phyloP scores from a whole-genome alignment of 2,888 invertebrate genomes.

The Drosophila nigritarsus region DNA sequence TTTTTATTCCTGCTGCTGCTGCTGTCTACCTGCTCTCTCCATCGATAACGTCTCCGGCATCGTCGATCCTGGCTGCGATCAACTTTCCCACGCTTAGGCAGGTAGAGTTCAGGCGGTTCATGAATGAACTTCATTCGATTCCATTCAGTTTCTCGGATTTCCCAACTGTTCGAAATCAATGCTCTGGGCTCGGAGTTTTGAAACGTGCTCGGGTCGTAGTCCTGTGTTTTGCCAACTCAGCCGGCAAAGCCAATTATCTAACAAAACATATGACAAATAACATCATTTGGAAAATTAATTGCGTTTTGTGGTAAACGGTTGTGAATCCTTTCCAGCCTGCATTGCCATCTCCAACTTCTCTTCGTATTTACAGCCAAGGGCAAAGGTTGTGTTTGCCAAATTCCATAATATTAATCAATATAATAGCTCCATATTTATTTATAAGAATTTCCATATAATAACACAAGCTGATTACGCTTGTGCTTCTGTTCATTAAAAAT shows the following conservation, averaged over 20 bases:
- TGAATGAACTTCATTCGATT: conserved; percentile 66
- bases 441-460: neutral
- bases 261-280: conserved; percentile 75
- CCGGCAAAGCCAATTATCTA: conserved; percentile 72
- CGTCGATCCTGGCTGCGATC: conserved; percentile 12
- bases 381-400: conserved; percentile 37
- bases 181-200: conserved; percentile 2
- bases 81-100: conserved; percentile 78
- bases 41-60: conserved; percentile 1
- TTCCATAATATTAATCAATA: conserved; percentile 17
- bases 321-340: conserved; percentile 37
- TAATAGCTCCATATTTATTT: neutral
- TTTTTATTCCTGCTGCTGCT: conserved; percentile 28
- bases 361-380: conserved; percentile 44
- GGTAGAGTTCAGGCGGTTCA: conserved; percentile 59
- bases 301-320: conserved; percentile 67
- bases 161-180: conserved; percentile 56
- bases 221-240: conserved; percentile 52
- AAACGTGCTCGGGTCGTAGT: neutral
- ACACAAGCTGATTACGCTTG: neutral
- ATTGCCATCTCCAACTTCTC: neutral
- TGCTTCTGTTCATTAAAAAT: neutral
- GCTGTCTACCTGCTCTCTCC: conserved; percentile 52
- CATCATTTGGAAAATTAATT: conserved; percentile 71
- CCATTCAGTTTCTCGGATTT: conserved; percentile 61